Percentiles rank a stretch among this genome's conserved stretches.
Evolutionary conservation across 1,140 invertebrate species (phyloP).

Genomic region (Trichogramma pretiosum): DNA sequence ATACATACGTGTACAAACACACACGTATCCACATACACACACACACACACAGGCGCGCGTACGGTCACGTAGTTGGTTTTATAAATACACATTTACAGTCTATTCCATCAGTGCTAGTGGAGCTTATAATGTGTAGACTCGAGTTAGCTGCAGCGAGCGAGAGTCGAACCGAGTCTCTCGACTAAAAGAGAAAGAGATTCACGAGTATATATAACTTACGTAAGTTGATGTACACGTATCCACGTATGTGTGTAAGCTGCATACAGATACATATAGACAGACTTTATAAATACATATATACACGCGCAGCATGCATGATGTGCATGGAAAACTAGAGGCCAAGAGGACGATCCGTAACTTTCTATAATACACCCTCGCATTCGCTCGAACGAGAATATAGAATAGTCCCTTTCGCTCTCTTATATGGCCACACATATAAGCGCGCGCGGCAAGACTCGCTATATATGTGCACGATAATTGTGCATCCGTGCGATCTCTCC

Average conservation of each 20-base stretch:
- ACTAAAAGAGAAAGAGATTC: no score
- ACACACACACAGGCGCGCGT: neutral
- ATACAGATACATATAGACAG: no score
- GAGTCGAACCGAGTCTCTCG: no score
- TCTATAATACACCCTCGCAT: constrained; percentile 34
- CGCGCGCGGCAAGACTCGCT: no score
- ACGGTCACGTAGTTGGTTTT: neutral
- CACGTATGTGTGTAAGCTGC: no score
- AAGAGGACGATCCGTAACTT: constrained; percentile 41
- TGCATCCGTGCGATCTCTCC: neutral
- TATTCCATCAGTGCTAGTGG: no score
- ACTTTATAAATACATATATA: neutral
- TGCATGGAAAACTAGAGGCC: constrained; percentile 42
- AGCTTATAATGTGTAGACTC: no score
- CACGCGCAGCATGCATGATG: neutral
- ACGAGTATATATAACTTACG: constrained; percentile 1
- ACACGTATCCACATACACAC: neutral
- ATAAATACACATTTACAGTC: no score
- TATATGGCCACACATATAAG: neutral
- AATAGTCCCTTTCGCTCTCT: no score
- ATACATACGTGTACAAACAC: neutral
- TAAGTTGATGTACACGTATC: no score
- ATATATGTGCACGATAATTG: constrained; percentile 16
- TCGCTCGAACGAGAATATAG: no score
- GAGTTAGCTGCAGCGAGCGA: no score